phyloP scores from a whole-genome alignment of 1,140 invertebrate species.

The Notospermus geniculatus region DNA sequence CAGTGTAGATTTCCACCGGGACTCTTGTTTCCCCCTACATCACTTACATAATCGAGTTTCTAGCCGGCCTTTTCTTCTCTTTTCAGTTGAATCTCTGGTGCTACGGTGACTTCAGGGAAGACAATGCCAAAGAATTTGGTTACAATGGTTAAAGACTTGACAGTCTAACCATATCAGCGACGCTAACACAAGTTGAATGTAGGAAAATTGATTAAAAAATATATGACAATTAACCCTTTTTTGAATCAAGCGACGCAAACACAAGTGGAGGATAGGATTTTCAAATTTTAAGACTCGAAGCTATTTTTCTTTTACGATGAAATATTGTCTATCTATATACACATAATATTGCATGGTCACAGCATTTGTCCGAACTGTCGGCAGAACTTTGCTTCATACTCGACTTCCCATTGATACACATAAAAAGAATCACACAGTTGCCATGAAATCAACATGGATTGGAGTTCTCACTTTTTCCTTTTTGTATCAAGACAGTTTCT shows the following conservation, averaged over 20 bases:
- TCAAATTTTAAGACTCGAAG: slow-evolving; percentile 4
- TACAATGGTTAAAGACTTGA: slow-evolving; percentile 20
- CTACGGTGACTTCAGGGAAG: slow-evolving; percentile 94
- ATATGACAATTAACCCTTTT: too few species aligned
- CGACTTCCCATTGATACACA: too few species aligned
- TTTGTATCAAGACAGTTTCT: too few species aligned
- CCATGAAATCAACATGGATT: too few species aligned
- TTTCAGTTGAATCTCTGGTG: slow-evolving; percentile 82
- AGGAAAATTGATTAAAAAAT: slow-evolving; percentile 17
- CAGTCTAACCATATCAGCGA: not conserved
- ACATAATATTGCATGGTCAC: too few species aligned
- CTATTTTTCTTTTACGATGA: slow-evolving; percentile 3
- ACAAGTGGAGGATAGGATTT: slow-evolving; percentile 10
- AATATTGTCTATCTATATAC: not conserved
- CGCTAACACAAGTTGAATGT: slow-evolving; percentile 31
- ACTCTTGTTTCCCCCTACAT: too few species aligned
- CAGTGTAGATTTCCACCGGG: too few species aligned
- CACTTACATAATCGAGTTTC: not conserved
- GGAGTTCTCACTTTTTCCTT: too few species aligned
- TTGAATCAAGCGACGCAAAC: not conserved
- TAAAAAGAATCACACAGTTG: too few species aligned
- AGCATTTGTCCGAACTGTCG: too few species aligned
- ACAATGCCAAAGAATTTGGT: slow-evolving; percentile 89
- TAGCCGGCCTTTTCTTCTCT: slow-evolving; percentile 17
- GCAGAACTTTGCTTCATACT: too few species aligned